Evolutionary conservation across 2,888 invertebrate species (phyloP).

Genomic region (Morpho achilles): DNA sequence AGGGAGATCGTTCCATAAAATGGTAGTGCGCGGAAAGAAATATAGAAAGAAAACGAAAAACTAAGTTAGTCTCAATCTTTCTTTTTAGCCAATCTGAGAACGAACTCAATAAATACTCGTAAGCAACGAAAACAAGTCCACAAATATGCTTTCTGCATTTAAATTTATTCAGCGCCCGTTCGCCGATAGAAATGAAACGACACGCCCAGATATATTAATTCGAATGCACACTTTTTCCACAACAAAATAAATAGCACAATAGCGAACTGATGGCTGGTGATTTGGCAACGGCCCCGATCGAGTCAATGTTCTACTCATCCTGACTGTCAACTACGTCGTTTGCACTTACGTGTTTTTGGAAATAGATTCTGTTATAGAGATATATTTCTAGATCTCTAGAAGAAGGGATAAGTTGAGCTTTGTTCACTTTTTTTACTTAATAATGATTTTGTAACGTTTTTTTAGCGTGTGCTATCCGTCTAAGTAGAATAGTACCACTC

Average conservation of each 20-base stretch:
- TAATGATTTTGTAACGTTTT: too few species aligned
- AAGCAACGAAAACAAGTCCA: constrained; percentile 3
- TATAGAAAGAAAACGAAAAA: too few species aligned
- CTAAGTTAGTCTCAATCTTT: too few species aligned
- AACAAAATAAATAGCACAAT: constrained; percentile 34
- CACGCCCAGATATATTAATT: constrained; percentile 16
- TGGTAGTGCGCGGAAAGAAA: too few species aligned
- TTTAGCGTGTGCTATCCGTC: too few species aligned
- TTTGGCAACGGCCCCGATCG: constrained; percentile 35
- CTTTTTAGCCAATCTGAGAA: too few species aligned
- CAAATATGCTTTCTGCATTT: constrained; percentile 1
- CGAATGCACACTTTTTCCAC: constrained; percentile 18
- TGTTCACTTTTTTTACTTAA: too few species aligned
- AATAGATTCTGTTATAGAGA: constrained; percentile 26
- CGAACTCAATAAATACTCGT: background rate
- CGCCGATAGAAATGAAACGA: constrained; percentile 15
- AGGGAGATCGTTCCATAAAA: too few species aligned
- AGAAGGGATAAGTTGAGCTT: too few species aligned
- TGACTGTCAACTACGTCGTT: constrained; percentile 33
- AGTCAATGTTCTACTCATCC: constrained; percentile 35
- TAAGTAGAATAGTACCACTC: too few species aligned
- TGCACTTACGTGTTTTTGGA: constrained; percentile 10
- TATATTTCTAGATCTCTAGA: constrained; percentile 3
- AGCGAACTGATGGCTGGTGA: constrained; percentile 35
- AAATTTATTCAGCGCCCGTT: constrained; percentile 5